Percentiles rank a stretch among this genome's conserved stretches.
These are phyloP conservation scores for Hemithea aestivaria DNA, from an alignment of 2,888 invertebrate species.

Conservation along the genomic window DNA sequence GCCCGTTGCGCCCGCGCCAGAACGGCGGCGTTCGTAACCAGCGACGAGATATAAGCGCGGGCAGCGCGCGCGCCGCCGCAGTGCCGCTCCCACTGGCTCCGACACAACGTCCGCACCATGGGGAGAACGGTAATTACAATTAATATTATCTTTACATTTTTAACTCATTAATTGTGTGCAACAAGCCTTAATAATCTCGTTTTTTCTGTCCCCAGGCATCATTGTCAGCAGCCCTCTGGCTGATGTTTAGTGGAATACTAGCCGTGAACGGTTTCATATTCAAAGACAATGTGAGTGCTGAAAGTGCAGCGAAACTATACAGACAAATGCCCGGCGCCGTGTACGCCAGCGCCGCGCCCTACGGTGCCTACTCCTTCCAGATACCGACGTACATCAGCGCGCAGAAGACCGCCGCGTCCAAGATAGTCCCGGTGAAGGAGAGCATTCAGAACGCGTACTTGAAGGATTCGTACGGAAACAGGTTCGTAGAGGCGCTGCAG, in stretches of 20 bases:
- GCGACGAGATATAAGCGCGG: constrained; percentile 51
- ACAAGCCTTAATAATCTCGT: constrained; percentile 20
- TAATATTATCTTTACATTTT: constrained; percentile 1
- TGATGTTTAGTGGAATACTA: constrained; percentile 41
- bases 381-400: constrained; percentile 42
- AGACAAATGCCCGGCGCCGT: constrained; percentile 50
- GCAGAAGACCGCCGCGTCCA: constrained; percentile 44
- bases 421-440: constrained; percentile 50
- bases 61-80: constrained; percentile 53
- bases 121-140: constrained; percentile 59
- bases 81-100: constrained; percentile 56
- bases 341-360: constrained; percentile 62
- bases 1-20: constrained; percentile 35
- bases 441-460: constrained; percentile 50
- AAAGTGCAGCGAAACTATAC: constrained; percentile 57
- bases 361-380: constrained; percentile 59
- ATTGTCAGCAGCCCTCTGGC: constrained; percentile 48
- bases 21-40: neutral
- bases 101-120: constrained; percentile 55
- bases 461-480: constrained; percentile 69
- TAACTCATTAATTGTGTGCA: constrained; percentile 1
- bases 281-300: constrained; percentile 52
- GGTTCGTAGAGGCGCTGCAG: constrained; percentile 50
- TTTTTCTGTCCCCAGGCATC: constrained; percentile 52
- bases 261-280: constrained; percentile 37